Percentiles rank a stretch among this genome's conserved stretches.
These are phyloP conservation scores for Andrena hattorfiana DNA, from an alignment of 2,888 invertebrate species.

Conservation along the genomic window DNA sequence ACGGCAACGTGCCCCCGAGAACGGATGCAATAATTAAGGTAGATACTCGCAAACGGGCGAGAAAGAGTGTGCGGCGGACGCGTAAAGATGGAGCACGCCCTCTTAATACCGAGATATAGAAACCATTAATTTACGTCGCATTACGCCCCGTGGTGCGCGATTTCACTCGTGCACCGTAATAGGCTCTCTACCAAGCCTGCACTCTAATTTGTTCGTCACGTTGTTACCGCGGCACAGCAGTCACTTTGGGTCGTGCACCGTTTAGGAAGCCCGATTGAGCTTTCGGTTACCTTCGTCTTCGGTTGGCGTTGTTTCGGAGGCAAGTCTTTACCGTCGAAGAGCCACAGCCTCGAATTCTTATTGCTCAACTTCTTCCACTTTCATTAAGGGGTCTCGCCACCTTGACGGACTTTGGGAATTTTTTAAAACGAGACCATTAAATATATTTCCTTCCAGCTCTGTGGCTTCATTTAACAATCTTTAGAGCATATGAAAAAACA, in stretches of 20 bases:
- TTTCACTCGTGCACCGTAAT: conserved; percentile 57
- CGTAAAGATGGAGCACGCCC: conserved; percentile 52
- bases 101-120: conserved; percentile 67
- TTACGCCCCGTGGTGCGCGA: conserved; percentile 53
- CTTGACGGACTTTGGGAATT: too few species aligned
- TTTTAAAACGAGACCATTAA: too few species aligned
- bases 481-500: too few species aligned
- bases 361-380: background rate
- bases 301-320: background rate
- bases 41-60: conserved; percentile 47
- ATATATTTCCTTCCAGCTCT: too few species aligned
- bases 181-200: conserved; percentile 53
- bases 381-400: too few species aligned
- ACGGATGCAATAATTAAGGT: conserved; percentile 75
- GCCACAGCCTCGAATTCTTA: background rate
- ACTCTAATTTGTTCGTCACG: conserved; percentile 58
- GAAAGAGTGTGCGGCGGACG: conserved; percentile 53
- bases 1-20: conserved; percentile 21
- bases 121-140: conserved; percentile 76
- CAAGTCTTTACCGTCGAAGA: too few species aligned
- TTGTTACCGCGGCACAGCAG: conserved; percentile 43
- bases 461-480: too few species aligned
- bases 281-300: background rate
- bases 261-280: conserved; percentile 12
- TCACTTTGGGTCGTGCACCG: conserved; percentile 6